phyloP scores from a whole-genome alignment of 2,113 vertebrate species.

The Oryzias melastigma region DNA sequence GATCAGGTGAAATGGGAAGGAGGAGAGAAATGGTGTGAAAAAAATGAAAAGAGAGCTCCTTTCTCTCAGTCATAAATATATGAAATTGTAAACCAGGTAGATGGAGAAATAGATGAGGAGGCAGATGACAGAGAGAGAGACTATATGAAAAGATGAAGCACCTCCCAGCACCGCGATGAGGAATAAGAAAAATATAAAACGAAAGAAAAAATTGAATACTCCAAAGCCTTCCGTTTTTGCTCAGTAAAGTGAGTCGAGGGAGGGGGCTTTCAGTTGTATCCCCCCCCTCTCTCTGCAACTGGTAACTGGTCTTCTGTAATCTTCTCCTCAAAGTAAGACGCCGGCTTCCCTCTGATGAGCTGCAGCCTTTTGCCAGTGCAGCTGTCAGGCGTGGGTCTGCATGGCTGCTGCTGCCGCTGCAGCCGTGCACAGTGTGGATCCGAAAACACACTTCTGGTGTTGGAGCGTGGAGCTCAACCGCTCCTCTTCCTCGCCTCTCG shows the following conservation, averaged over 20 bases:
- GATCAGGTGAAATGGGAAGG: slow-evolving; percentile 35
- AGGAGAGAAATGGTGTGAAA: slow-evolving; percentile 49
- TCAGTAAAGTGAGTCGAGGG: slow-evolving; percentile 62
- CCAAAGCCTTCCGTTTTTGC: slow-evolving; percentile 83
- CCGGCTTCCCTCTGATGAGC: slow-evolving; percentile 63
- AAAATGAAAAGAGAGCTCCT: slow-evolving; percentile 55
- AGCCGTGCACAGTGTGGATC: slow-evolving; percentile 55
- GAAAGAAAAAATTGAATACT: slow-evolving; percentile 85
- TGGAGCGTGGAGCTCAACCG: slow-evolving; percentile 51
- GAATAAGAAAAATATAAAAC: slow-evolving; percentile 83
- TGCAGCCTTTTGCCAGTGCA: slow-evolving; percentile 59
- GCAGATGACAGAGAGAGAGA: slow-evolving; percentile 80
- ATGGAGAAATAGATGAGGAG: slow-evolving; percentile 83
- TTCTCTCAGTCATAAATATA: slow-evolving; percentile 75
- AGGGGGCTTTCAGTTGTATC: slow-evolving; percentile 57
- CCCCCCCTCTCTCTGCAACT: slow-evolving; percentile 65
- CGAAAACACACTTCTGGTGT: slow-evolving; percentile 55
- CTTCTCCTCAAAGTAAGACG: slow-evolving; percentile 63
- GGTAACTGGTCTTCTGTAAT: slow-evolving; percentile 59
- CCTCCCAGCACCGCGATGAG: slow-evolving; percentile 82
- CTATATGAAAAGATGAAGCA: slow-evolving; percentile 81
- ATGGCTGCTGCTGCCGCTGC: slow-evolving; percentile 46
- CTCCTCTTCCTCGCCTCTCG: slow-evolving; percentile 54
- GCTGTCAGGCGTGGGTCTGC: slow-evolving; percentile 59
- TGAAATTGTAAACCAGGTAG: slow-evolving; percentile 80